Percentiles rank a stretch among this genome's conserved stretches.
phyloP scores from a whole-genome alignment of 2,888 invertebrate genomes.

The Platerodrilus igneus region DNA sequence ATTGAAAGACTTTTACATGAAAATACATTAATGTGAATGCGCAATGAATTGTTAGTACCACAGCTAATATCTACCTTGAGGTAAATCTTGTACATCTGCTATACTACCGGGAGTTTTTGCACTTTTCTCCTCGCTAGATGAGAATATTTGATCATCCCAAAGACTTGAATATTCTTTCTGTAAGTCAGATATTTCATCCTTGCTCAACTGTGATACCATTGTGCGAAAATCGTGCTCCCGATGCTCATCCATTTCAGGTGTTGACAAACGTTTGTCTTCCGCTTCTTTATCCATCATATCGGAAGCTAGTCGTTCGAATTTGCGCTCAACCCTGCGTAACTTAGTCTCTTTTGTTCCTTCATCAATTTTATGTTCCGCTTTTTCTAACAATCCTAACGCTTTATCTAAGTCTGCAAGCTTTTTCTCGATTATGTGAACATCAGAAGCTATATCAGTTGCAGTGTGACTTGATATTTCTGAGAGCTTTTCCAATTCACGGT shows the following conservation, averaged over 20 bases:
- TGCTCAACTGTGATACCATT: slow-evolving; percentile 51
- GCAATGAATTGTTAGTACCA: slow-evolving; percentile 23
- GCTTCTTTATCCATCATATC: slow-evolving; percentile 45
- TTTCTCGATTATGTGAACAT: slow-evolving; percentile 37
- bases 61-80: slow-evolving; percentile 48
- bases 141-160: slow-evolving; percentile 50
- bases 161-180: slow-evolving; percentile 48
- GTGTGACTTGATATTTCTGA: slow-evolving; percentile 6
- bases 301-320: slow-evolving; percentile 53
- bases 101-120: slow-evolving; percentile 49
- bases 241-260: slow-evolving; percentile 42
- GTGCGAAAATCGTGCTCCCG: slow-evolving; percentile 48
- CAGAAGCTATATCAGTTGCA: slow-evolving; percentile 8
- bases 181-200: slow-evolving; percentile 51
- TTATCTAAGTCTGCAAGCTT: slow-evolving; percentile 45
- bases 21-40: slow-evolving; percentile 18
- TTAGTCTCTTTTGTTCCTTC: slow-evolving; percentile 37
- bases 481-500: slow-evolving; percentile 11
- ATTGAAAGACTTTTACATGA: no score
- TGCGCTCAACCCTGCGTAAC: slow-evolving; percentile 48
- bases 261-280: slow-evolving; percentile 35
- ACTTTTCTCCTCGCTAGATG: slow-evolving; percentile 45
- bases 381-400: slow-evolving; percentile 44
- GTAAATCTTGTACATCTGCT: slow-evolving; percentile 46
- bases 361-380: slow-evolving; percentile 27